These are phyloP conservation scores for Dicaeum eximium DNA, from an alignment of 2,113 vertebrate species.

Conservation along the genomic window DNA sequence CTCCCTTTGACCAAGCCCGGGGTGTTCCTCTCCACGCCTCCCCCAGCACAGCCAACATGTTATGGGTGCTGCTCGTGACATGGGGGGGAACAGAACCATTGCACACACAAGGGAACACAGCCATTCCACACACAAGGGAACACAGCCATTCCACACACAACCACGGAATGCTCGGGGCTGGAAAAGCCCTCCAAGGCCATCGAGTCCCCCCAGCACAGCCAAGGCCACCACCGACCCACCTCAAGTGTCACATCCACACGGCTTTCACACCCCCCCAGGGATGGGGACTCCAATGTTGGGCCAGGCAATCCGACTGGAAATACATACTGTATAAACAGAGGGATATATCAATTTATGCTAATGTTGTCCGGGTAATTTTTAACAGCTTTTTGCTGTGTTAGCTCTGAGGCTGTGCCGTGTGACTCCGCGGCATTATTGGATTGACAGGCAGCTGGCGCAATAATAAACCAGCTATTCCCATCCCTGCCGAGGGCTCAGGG, in stretches of 20 bases:
- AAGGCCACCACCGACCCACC: neutral
- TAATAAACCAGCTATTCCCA: slow-evolving; percentile 85
- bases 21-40: rapidly evolving
- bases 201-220: neutral
- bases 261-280: neutral
- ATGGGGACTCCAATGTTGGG: neutral
- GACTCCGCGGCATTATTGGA: slow-evolving; percentile 79
- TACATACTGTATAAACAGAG: slow-evolving; percentile 60
- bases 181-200: neutral
- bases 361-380: slow-evolving; percentile 72
- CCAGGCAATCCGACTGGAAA: slow-evolving; percentile 26
- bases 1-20: rapidly evolving
- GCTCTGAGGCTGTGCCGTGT: slow-evolving; percentile 62
- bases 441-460: slow-evolving; percentile 95
- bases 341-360: slow-evolving; percentile 64
- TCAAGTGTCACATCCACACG: rapidly evolving
- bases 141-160: neutral
- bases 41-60: rapidly evolving
- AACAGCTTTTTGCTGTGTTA: slow-evolving; percentile 72
- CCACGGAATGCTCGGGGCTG: rapidly evolving
- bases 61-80: rapidly evolving
- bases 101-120: neutral
- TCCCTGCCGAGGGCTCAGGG: slow-evolving; percentile 80
- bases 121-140: neutral
- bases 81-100: no score